These are phyloP conservation scores for Orussus abietinus DNA, from an alignment of 1,140 invertebrate genomes.

Conservation along the genomic window DNA sequence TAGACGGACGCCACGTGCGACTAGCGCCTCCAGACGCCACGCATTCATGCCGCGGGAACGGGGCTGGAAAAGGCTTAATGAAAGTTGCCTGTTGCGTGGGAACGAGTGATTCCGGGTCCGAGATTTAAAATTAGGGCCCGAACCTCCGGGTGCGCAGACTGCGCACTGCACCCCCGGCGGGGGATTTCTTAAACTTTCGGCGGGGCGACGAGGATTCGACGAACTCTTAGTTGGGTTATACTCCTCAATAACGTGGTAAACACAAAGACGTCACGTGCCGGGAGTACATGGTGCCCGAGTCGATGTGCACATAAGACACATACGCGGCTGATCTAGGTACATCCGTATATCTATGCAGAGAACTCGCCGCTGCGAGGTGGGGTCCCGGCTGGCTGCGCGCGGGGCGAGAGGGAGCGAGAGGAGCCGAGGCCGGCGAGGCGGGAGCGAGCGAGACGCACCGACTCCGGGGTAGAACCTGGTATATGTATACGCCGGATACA, in stretches of 20 bases:
- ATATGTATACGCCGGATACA: conserved; percentile 35
- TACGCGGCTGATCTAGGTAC: not conserved
- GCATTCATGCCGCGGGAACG: too few species aligned
- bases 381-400: not conserved
- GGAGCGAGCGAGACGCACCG: conserved; percentile 5
- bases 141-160: too few species aligned
- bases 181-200: too few species aligned
- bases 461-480: conserved; percentile 11
- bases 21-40: too few species aligned
- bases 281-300: not conserved
- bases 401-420: conserved; percentile 15
- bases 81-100: conserved; percentile 43
- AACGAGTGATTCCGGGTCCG: too few species aligned
- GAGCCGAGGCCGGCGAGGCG: not conserved
- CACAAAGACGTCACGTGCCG: conserved; percentile 22
- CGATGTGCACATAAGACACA: conserved; percentile 2
- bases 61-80: conserved; percentile 40
- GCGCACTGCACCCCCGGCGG: too few species aligned
- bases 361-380: conserved; percentile 4
- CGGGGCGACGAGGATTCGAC: too few species aligned
- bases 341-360: conserved; percentile 1
- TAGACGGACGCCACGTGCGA: too few species aligned
- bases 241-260: conserved; percentile 27
- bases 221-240: too few species aligned
- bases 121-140: too few species aligned